Evolutionary conservation across 2,797 vertebrate species (phyloP).

Genomic region (Fundulus diaphanus): DNA sequence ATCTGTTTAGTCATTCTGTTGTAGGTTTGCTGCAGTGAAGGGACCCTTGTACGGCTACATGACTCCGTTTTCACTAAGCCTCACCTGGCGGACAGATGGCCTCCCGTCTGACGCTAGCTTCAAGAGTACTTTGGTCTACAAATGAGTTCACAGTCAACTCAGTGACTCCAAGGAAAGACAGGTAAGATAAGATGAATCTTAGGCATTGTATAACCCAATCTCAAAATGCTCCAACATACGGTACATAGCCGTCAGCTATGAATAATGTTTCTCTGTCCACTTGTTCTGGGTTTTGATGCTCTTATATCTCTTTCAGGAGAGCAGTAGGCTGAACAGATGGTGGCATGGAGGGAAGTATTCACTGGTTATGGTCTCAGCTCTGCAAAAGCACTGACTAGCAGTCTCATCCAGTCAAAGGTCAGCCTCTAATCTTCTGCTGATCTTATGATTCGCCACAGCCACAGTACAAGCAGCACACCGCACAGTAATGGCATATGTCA

Average conservation of each 20-base stretch:
- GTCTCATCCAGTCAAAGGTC: not conserved
- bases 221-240: no score
- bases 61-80: not conserved
- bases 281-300: no score
- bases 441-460: not conserved
- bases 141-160: no score
- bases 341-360: not conserved
- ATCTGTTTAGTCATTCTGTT: not conserved
- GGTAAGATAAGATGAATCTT: no score
- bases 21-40: not conserved
- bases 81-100: not conserved
- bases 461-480: not conserved
- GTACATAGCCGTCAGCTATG: no score
- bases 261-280: no score
- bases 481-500: not conserved
- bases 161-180: no score
- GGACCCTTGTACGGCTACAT: not conserved
- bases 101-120: not conserved
- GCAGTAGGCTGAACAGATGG: no score
- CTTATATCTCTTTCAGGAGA: no score
- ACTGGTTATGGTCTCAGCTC: not conserved
- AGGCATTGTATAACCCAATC: no score
- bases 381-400: not conserved
- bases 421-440: not conserved
- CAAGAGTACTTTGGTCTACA: not conserved